Evolutionary conservation across 2,797 vertebrate genomes (phyloP), one percentile per base, ranked within the genome.

Genomic region (Schizopygopsis malacanthus): DNA sequence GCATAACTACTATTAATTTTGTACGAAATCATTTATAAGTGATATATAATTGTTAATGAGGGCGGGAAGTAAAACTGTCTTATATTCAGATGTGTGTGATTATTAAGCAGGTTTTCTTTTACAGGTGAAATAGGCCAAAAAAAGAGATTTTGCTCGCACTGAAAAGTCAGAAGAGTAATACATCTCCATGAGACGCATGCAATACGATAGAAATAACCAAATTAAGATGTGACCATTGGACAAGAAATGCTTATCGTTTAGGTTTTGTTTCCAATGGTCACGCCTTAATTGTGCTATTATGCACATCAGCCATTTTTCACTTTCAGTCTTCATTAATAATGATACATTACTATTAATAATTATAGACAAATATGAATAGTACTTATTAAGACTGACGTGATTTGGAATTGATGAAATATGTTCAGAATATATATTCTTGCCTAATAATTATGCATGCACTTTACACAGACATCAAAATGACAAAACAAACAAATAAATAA

Each of bases 31-130:
- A 56, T 56, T 56, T 56, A 3, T 6, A 63, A 63, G 4, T 25
- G n/a, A 61, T 61, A 2, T 25, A 12, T 5, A 25, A 61, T 25
- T 61, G 11, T 61, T 61, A 25, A 61, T 11, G 56, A 61, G 22
- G 4, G 1, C 0, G 4, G 10, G 4, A 61, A 25, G n/a, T 12
- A 13, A 4, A 12, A 13, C 13, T 0, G 2, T 10, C 22, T 61
- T 61, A 25, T 11, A n/a, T n/a, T n/a, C 22, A 59, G 8, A 22
- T 3, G 2, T 22, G 20, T 9, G 9, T 22, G 2, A 56, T 56
- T 22, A 22, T 56, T 20, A 56, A 56, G 52, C 52, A 3, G 52
- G 52, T 11, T 61, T 61, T 12, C 20, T 0, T 61, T 25, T n/a
- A n/a, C 22, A 4, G 22, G n/a, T 13, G 25, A 22, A 63, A 28